Conservation (phyloP, 2,888 invertebrate genomes). For the Lumbricus terrestris region DNA sequence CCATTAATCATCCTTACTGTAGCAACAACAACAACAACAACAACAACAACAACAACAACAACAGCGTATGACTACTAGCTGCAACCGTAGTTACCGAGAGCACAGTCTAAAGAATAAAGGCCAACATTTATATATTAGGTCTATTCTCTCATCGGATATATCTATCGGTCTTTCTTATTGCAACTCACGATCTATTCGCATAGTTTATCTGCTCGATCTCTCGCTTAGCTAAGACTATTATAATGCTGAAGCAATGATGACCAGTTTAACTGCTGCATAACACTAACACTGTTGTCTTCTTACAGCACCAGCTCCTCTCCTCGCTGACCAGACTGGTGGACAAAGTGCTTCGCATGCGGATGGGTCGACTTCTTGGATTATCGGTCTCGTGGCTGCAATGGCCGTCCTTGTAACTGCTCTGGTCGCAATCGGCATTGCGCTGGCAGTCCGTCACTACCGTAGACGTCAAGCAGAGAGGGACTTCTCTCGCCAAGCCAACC, state of each 20-base stretch:
- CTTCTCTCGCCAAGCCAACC: neutral
- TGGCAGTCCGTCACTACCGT: neutral
- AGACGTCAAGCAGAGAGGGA: neutral
- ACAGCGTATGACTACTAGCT: too few relatives aligned
- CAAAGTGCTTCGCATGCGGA: neutral
- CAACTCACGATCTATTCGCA: too few relatives aligned
- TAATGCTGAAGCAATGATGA: neutral
- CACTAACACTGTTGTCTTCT: neutral
- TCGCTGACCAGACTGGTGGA: neutral
- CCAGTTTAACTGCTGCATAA: neutral
- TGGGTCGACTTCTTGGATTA: neutral
- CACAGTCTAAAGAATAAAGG: neutral
- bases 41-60: neutral
- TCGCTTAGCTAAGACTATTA: neutral
- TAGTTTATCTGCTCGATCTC: neutral
- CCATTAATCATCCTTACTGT: neutral
- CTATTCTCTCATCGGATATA: neutral
- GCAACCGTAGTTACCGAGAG: too few relatives aligned
- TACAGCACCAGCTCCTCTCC: neutral
- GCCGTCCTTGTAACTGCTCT: constrained; percentile 6
- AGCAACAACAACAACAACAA: neutral
- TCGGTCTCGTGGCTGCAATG: constrained; percentile 7
- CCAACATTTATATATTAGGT: too few relatives aligned
- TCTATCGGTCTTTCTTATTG: neutral
- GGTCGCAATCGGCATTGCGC: neutral